These are phyloP conservation scores for Paguma larvata DNA, from an alignment of 2,797 vertebrate species.

Conservation along the genomic window DNA sequence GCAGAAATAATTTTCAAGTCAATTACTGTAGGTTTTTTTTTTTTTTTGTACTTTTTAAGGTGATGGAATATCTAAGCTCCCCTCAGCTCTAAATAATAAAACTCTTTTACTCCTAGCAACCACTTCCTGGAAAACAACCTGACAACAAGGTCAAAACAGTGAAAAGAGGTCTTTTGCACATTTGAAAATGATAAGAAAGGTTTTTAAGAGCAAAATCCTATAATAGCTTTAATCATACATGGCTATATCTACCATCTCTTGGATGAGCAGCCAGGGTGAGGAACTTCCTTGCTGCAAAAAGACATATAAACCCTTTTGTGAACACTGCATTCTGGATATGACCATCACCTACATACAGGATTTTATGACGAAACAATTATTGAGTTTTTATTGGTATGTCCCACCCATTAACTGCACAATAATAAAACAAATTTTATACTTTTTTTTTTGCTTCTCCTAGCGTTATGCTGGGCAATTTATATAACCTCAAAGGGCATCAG, in stretches of 20 bases:
- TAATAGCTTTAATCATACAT: slow-evolving; percentile 54
- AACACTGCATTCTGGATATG: background rate
- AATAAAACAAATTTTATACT: background rate
- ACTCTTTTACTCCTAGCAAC: slow-evolving; percentile 76
- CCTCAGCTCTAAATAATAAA: slow-evolving; percentile 80
- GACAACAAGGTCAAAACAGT: slow-evolving; percentile 66
- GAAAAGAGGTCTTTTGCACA: slow-evolving; percentile 67
- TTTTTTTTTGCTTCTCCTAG: background rate
- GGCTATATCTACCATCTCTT: background rate
- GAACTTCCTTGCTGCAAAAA: slow-evolving; percentile 31
- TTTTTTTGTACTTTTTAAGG: slow-evolving; percentile 55
- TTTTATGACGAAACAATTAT: background rate
- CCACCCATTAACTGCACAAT: background rate
- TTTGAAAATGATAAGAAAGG: slow-evolving; percentile 64
- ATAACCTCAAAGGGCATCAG: background rate
- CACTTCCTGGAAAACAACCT: slow-evolving; percentile 72
- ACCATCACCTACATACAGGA: background rate
- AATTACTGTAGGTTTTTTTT: background rate
- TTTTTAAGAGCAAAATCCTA: slow-evolving; percentile 65
- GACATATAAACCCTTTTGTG: background rate
- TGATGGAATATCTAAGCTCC: slow-evolving; percentile 6
- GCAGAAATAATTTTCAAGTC: slow-evolving; percentile 63
- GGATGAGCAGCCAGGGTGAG: background rate
- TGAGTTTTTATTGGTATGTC: slow-evolving; percentile 1
- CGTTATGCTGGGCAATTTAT: background rate